Evolutionary conservation across 2,113 vertebrate genomes (phyloP).

Genomic region (Argyrosomus japonicus): DNA sequence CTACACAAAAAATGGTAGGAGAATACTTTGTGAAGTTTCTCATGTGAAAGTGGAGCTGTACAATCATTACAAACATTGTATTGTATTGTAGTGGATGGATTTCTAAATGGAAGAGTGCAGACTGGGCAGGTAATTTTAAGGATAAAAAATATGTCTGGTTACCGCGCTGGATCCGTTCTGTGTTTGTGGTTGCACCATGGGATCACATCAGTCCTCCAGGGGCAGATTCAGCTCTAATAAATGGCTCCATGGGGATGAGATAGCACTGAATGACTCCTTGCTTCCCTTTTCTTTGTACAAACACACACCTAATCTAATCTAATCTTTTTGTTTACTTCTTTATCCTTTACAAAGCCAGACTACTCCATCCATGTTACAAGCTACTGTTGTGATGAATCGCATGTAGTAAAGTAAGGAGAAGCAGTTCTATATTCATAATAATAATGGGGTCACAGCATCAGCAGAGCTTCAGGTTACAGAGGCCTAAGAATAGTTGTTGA

Average conservation of each 20-base stretch:
- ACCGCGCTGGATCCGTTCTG: neutral
- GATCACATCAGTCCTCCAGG: conserved; percentile 27
- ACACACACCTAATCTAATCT: conserved; percentile 17
- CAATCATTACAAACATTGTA: conserved; percentile 13
- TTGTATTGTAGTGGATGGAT: conserved; percentile 15
- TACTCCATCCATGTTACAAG: neutral
- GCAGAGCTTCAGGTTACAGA: conserved; percentile 24
- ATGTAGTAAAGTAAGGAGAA: conserved; percentile 1
- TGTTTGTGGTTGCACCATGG: conserved; percentile 15
- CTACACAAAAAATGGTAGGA: neutral
- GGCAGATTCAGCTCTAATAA: conserved; percentile 37
- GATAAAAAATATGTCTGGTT: conserved; percentile 35
- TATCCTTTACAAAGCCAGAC: conserved; percentile 9
- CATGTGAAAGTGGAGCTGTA: neutral
- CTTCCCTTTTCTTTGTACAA: conserved; percentile 24
- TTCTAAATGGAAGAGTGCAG: conserved; percentile 19
- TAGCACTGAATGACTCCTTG: conserved; percentile 15
- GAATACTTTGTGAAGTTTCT: conserved; percentile 24
- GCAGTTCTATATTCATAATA: conserved; percentile 36
- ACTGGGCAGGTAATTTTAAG: conserved; percentile 10
- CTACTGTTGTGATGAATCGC: conserved; percentile 2
- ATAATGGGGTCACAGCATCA: conserved; percentile 44
- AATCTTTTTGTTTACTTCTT: conserved; percentile 23
- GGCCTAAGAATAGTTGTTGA: conserved; percentile 37
- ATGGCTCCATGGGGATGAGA: conserved; percentile 26